Conservation (phyloP, 2,113 vertebrate genomes). For the Anguilla japonica region DNA sequence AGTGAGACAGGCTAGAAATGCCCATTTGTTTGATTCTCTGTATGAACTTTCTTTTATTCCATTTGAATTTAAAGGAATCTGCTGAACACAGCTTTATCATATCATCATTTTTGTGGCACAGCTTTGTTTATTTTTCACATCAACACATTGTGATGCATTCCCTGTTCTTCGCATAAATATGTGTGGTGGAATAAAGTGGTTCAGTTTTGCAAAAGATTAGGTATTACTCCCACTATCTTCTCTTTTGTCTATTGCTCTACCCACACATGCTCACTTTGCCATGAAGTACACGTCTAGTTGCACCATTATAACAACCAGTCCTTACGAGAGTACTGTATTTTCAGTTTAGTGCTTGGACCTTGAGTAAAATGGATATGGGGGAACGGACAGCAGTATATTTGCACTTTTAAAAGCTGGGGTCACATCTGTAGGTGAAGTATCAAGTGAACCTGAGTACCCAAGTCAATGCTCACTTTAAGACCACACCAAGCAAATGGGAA, state of each 20-base stretch:
- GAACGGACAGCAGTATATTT: constrained; percentile 47
- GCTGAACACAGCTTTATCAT: constrained; percentile 49
- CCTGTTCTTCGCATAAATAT: constrained; percentile 10
- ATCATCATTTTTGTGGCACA: constrained; percentile 7
- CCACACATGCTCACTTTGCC: constrained; percentile 59
- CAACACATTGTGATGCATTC: background rate
- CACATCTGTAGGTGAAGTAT: background rate
- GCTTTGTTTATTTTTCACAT: background rate
- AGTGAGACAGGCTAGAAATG: constrained; percentile 35
- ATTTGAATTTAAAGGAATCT: constrained; percentile 26
- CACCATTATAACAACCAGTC: constrained; percentile 69
- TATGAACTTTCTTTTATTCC: constrained; percentile 30
- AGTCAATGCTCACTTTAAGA: background rate
- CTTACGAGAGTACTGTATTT: constrained; percentile 70
- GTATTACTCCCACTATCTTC: constrained; percentile 42
- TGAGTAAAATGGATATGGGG: constrained; percentile 46
- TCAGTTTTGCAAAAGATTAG: constrained; percentile 61
- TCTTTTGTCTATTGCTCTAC: constrained; percentile 59
- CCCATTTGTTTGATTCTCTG: constrained; percentile 34
- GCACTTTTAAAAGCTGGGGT: background rate
- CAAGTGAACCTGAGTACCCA: constrained; percentile 1
- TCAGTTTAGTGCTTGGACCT: constrained; percentile 66
- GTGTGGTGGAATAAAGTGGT: constrained; percentile 37
- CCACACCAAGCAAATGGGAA: background rate
- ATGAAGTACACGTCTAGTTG: constrained; percentile 54